Evolutionary conservation across 64 coral and sea anemone species (phyloP).

Genomic region (Montipora cactus): DNA sequence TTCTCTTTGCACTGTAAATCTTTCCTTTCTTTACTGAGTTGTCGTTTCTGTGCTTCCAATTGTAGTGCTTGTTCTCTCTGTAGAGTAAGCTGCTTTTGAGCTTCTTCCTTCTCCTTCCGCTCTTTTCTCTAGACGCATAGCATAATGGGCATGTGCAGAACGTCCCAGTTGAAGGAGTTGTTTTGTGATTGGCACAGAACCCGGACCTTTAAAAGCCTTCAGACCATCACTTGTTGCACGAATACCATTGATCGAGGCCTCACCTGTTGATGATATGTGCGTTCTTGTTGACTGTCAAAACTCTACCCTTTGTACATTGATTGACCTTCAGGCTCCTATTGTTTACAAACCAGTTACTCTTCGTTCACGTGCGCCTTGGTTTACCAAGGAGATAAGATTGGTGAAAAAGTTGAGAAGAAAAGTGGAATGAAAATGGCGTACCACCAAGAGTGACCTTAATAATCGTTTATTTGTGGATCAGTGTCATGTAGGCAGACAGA

Average conservation of each 20-base stretch:
- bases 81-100: constrained; percentile 33
- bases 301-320: no score
- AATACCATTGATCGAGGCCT: constrained; percentile 67
- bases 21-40: constrained; percentile 34
- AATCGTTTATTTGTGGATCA: no score
- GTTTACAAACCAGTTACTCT: no score
- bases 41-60: background rate
- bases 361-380: no score
- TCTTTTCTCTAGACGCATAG: no score
- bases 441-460: no score
- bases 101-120: constrained; percentile 38
- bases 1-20: constrained; percentile 30
- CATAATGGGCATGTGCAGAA: constrained; percentile 59
- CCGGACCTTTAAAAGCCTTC: constrained; percentile 72
- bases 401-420: no score
- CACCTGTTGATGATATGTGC: background rate
- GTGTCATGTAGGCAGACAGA: no score
- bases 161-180: constrained; percentile 57
- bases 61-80: background rate
- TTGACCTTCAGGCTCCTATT: no score
- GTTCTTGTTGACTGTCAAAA: no score
- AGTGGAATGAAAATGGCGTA: no score
- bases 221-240: constrained; percentile 66
- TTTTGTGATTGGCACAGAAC: constrained; percentile 67
- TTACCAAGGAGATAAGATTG: no score